Evolutionary conservation across 2,113 vertebrate species (phyloP).

Genomic region (Fulica atra): DNA sequence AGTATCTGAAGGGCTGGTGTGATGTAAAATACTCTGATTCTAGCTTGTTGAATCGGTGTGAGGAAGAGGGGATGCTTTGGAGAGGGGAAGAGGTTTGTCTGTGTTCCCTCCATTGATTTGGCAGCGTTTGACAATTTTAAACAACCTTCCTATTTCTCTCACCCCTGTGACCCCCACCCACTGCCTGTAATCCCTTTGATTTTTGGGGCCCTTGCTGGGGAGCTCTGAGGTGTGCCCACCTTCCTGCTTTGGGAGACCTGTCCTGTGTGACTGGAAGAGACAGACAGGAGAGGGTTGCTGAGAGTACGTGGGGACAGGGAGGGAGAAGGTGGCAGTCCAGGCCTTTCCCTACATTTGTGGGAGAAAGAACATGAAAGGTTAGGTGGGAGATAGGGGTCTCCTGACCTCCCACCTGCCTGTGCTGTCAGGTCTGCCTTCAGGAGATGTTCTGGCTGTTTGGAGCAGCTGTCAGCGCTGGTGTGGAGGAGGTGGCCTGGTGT

Average conservation of each 20-base stretch:
- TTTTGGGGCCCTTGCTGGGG: not conserved
- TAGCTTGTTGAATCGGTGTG: not conserved
- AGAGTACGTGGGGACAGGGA: not conserved
- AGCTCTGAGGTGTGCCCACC: not conserved
- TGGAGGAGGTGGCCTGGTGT: not conserved
- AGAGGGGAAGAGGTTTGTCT: not conserved
- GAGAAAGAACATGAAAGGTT: not conserved
- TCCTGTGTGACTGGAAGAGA: not conserved
- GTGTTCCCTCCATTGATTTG: not conserved
- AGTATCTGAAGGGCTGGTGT: not conserved
- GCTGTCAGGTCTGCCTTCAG: not conserved
- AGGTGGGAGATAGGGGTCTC: not conserved
- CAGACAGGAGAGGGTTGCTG: not conserved
- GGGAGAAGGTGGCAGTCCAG: not conserved
- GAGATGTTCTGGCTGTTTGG: not conserved
- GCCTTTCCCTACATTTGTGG: accelerated
- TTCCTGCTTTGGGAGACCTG: not conserved
- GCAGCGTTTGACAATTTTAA: not conserved
- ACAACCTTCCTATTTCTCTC: not conserved
- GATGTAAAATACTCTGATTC: not conserved
- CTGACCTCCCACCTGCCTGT: not conserved
- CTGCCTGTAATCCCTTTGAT: not conserved
- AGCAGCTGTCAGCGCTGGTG: not conserved
- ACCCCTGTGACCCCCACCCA: not conserved
- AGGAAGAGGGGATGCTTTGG: not conserved